These are phyloP conservation scores for Puma concolor DNA, from an alignment of 2,113 vertebrate genomes.

Conservation along the genomic window DNA sequence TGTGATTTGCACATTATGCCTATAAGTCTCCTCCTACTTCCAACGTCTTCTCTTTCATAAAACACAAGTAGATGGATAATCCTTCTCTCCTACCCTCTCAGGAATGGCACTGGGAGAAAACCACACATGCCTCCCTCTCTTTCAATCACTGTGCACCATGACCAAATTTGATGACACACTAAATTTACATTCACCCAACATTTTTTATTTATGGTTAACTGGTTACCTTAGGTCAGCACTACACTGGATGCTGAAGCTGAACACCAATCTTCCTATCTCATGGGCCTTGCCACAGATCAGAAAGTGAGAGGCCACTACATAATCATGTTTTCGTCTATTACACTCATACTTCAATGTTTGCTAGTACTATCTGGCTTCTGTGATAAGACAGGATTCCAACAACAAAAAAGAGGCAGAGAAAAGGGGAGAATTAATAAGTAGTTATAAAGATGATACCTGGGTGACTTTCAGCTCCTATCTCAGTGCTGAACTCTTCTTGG, in stretches of 20 bases:
- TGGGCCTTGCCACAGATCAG: not conserved
- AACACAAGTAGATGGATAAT: not conserved
- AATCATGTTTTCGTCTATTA: not conserved
- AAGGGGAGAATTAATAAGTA: not conserved
- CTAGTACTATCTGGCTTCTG: not conserved
- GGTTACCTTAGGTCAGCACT: not conserved
- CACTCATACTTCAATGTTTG: not conserved
- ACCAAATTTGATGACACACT: not conserved
- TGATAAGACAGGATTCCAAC: not conserved
- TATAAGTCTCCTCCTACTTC: not conserved
- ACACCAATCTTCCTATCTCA: not conserved
- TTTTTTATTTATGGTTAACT: not conserved
- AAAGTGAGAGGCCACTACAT: not conserved
- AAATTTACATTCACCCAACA: not conserved
- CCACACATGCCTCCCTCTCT: not conserved
- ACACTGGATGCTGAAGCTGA: not conserved
- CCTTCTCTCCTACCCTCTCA: not conserved
- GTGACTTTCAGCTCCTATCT: not conserved
- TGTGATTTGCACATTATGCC: not conserved
- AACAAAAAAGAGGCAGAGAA: not conserved
- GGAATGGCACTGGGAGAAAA: not conserved
- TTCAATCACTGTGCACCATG: not conserved
- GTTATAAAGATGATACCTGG: not conserved
- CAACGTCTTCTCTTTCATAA: not conserved
- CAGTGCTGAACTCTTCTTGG: not conserved